Evolutionary conservation across 2,888 invertebrate species (phyloP), one percentile per base, ranked within the genome.

Genomic region (Coleophora flavipennella): DNA sequence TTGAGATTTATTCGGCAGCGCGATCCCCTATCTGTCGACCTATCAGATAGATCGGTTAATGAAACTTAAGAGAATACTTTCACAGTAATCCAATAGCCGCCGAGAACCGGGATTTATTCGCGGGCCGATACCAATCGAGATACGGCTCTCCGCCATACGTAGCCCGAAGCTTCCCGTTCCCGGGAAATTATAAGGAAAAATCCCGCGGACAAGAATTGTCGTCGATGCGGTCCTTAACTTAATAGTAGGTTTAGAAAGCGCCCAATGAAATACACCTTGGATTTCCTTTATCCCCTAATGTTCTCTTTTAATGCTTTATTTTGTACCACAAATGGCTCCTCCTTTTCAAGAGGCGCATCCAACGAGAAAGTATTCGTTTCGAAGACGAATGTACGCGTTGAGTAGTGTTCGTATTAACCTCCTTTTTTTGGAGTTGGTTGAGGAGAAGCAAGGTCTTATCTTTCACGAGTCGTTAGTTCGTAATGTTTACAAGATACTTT

Each of bases 1-100:
- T 40, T 38, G 46, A 50, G 53, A 55, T 57, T 54, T 57, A 57
- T 55, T 46, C 50, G 49, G 20, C 20, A 20, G 20, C 45, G 27
- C 45, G 44, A 49, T 46, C 41, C 37, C 46, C 47, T 46, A 56
- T 57, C 55, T 48, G 40, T 39, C 45, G 40, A 55, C 65, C 61
- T 74, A 76, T 78, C 79, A 65, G 60, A 55, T 51, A 61, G 58
- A 77, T 79, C 80, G 71, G 68, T 80, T 81, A 83, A 83, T 81
- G 81, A 81, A 81, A 79, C 77, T 83, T 73, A 78, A 78, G 79
- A 76, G 77, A 74, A 75, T 73, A 75, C 75, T 73, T 69, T 68
- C 63, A 59, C 58, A 56, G 68, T 65, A 68, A 77, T 77, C 81
- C 78, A 74, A 79, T 61, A 77, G 73, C 72, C 61, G 62, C 56